phyloP scores from a whole-genome alignment of 2,888 invertebrate genomes.

The Stenotaenia linearis region DNA sequence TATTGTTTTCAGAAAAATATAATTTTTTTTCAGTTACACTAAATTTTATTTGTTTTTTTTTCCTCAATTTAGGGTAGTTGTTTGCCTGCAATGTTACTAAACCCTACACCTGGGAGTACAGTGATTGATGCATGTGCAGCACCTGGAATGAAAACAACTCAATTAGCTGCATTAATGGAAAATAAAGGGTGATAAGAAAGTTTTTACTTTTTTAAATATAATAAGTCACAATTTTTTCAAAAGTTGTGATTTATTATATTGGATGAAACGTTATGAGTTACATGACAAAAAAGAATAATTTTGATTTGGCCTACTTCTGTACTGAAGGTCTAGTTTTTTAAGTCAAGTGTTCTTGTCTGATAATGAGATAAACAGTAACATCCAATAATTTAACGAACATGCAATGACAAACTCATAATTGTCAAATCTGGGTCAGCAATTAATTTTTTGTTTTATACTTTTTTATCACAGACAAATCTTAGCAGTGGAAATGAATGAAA shows the following conservation, averaged over 20 bases:
- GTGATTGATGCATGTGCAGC: conserved; percentile 95
- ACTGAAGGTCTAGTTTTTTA: conserved; percentile 17
- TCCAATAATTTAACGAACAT: neutral
- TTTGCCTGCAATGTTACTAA: conserved; percentile 71
- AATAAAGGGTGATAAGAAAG: conserved; percentile 61
- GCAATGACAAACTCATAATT: neutral
- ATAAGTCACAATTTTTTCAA: too few relatives aligned
- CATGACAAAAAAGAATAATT: neutral
- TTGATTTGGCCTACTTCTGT: conserved; percentile 24
- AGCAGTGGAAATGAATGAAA: conserved; percentile 69
- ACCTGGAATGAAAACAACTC: conserved; percentile 94
- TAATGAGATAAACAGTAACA: too few relatives aligned
- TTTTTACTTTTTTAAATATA: neutral
- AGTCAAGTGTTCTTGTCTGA: too few relatives aligned
- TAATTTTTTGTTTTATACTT: neutral
- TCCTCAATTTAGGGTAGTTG: conserved; percentile 74
- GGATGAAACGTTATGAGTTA: neutral
- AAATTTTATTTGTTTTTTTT: too few relatives aligned
- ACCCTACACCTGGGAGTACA: conserved; percentile 63
- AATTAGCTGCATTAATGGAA: conserved; percentile 73
- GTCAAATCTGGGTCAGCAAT: neutral
- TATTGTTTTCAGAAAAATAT: too few relatives aligned
- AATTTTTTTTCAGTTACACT: too few relatives aligned
- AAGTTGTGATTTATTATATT: too few relatives aligned
- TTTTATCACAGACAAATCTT: conserved; percentile 61